Evolutionary conservation across 2,888 invertebrate species (phyloP), one percentile per base, ranked within the genome.

Genomic region (Cremastinae sp.): DNA sequence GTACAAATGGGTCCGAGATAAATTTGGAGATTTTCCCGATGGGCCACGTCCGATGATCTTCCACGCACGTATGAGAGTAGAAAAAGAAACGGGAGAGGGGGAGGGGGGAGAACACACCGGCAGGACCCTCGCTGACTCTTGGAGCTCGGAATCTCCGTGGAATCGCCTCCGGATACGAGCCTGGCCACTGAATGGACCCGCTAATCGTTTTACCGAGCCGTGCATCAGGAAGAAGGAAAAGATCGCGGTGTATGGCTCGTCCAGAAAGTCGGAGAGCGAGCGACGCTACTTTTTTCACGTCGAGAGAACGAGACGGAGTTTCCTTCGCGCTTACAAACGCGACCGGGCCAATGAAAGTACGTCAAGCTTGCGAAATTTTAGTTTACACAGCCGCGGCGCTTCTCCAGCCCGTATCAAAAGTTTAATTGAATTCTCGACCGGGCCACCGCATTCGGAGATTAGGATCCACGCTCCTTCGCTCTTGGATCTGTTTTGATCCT

Each of bases 371-470:
- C 89, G 84, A 89, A 89, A 89, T 89, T 89, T 89, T 87, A 84
- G 89, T 89, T 89, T 89, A 88, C 89, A 88, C 89, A 89, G 89
- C 89, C 89, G 88, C 75, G 69, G 65, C 49, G 72, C 62, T 12
- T 20, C 18, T 72, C 74, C 74, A 70, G 86, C 88, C 89, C 89
- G 89, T 89, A 89, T 89, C 89, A 88, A 89, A 89, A 89, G 85
- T 89, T 89, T 89, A 89, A 89, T 89, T 89, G 89, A 89, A 89
- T 89, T 87, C 86, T 85, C 85, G 88, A 79, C 87, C 85, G 81
- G 80, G 82, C 78, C 78, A 82, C 75, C 71, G 59, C 68, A 78
- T 71, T 65, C 43, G 62, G 80, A 87, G 88, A 87, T 88, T 87
- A 86, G 85, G 85, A 87, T 88, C 87, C 80, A 81, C 77, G 73